Evolutionary conservation across 53 echinoderm and acorn worm species (phyloP), one percentile per base, ranked within the genome.

Genomic region (Arbacia lixula): DNA sequence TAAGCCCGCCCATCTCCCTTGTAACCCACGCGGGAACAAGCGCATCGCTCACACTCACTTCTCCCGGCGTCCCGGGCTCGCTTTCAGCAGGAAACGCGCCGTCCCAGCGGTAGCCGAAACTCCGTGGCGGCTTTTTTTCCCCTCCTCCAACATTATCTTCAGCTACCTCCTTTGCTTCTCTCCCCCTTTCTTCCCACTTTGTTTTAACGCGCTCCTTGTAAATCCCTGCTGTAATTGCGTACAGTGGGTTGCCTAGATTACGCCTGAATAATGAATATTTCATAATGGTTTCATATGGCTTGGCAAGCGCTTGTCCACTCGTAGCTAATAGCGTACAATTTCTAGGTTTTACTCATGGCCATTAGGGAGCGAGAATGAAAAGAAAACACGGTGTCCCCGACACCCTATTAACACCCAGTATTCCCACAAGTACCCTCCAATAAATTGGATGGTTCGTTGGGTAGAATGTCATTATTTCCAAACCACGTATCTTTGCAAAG

Each of bases 181-280:
- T 46, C 46, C 14, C 14, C 14, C 14, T 46, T 46, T 46, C 14
- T 46, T 46, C 46, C n/a, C 74, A 33, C 49, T 74, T 74, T 74
- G 74, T 74, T 74, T 74, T 53, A 74, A 74, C 74, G 52, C 49
- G 53, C 46, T 53, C 17, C 51, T 53, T 10, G 46, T 53, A 74
- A 74, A 74, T 52, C 74, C 51, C 33, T 53, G 19, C 53, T 74
- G 34, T 74, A 53, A 74, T 53, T 74, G 53, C 51, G 52, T 34
- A 74, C 51, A 17, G 34, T 17, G 19, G 12, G 9, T 17, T 5
- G 19, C n/a, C 26, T 31, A 26, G 53, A 46, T 43, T 51, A 27
- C 28, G 29, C 57, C 17, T 77, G 41, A 77, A 77, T 77, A 77
- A 77, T 77, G 77, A 77, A 77, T 77, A 77, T 77, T 77, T 58